These are phyloP conservation scores for Drosophila crucigera DNA, from an alignment of 2,888 invertebrate genomes.

Conservation along the genomic window DNA sequence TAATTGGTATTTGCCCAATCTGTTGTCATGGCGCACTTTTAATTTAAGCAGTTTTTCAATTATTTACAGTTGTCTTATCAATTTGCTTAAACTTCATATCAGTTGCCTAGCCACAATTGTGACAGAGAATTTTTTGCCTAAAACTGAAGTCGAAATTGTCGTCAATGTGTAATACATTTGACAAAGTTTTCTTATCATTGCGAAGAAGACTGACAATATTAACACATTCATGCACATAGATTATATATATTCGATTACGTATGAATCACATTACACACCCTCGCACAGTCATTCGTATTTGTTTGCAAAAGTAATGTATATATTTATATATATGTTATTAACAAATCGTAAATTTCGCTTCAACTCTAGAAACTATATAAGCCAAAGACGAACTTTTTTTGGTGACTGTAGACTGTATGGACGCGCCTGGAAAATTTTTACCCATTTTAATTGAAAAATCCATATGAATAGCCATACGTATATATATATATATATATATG, in stretches of 20 bases:
- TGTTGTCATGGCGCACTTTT: conserved; percentile 9
- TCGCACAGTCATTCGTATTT: not conserved
- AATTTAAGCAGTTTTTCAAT: conserved; percentile 3
- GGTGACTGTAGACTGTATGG: conserved; percentile 30
- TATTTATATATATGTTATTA: not conserved
- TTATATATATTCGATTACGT: not conserved
- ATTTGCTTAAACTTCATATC: conserved; percentile 13
- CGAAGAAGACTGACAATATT: conserved; percentile 1
- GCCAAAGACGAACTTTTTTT: conserved; percentile 41
- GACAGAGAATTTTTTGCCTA: conserved; percentile 3
- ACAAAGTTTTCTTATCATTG: conserved; percentile 8
- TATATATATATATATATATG: not conserved
- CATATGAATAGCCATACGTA: conserved; percentile 16
- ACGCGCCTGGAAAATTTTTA: conserved; percentile 48
- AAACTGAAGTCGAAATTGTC: conserved; percentile 1
- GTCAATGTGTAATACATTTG: not conserved
- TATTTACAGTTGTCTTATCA: conserved; percentile 34
- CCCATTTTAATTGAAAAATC: conserved; percentile 35
- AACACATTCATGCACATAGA: not conserved
- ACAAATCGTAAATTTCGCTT: not conserved
- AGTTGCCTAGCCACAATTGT: conserved; percentile 1
- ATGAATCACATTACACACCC: not conserved
- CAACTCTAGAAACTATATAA: not conserved
- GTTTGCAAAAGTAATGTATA: not conserved
- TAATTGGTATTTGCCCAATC: not conserved